These are phyloP conservation scores for Spisula subtruncata DNA, from an alignment of 2,888 invertebrate genomes.

Conservation along the genomic window DNA sequence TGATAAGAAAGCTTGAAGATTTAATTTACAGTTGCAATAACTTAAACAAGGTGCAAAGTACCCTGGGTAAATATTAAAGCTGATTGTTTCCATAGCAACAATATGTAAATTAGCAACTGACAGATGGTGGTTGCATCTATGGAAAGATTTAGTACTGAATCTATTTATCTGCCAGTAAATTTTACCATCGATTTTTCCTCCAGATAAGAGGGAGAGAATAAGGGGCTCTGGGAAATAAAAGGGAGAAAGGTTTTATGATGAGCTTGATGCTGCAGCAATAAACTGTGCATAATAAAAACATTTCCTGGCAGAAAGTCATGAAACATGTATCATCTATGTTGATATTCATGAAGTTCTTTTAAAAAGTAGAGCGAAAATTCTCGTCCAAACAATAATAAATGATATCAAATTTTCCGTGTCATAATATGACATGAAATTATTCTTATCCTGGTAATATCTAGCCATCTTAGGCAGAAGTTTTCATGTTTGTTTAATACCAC, in stretches of 20 bases:
- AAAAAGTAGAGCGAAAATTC: background rate
- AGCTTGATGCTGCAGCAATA: background rate
- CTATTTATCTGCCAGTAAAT: conserved; percentile 69
- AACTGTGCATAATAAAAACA: conserved; percentile 32
- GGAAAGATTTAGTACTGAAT: conserved; percentile 68
- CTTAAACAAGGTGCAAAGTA: conserved; percentile 43
- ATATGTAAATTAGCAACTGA: conserved; percentile 72
- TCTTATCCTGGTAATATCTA: background rate
- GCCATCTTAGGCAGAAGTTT: background rate
- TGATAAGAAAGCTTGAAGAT: conserved; percentile 44
- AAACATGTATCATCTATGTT: conserved; percentile 25
- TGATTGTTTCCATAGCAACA: conserved; percentile 73
- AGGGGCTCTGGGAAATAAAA: conserved; percentile 29
- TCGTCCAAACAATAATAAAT: background rate
- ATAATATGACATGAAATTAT: conserved; percentile 16
- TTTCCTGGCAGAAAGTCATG: conserved; percentile 10
- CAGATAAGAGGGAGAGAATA: conserved; percentile 47
- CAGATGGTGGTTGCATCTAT: conserved; percentile 73
- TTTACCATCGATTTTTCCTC: conserved; percentile 49
- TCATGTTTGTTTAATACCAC: background rate
- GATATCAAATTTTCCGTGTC: conserved; percentile 14
- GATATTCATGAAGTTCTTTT: background rate
- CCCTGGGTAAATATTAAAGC: conserved; percentile 71
- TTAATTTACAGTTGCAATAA: conserved; percentile 28
- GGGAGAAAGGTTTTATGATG: conserved; percentile 15